These are phyloP conservation scores for Siphlonurus alternatus DNA, from an alignment of 2,888 invertebrate species.

Conservation along the genomic window DNA sequence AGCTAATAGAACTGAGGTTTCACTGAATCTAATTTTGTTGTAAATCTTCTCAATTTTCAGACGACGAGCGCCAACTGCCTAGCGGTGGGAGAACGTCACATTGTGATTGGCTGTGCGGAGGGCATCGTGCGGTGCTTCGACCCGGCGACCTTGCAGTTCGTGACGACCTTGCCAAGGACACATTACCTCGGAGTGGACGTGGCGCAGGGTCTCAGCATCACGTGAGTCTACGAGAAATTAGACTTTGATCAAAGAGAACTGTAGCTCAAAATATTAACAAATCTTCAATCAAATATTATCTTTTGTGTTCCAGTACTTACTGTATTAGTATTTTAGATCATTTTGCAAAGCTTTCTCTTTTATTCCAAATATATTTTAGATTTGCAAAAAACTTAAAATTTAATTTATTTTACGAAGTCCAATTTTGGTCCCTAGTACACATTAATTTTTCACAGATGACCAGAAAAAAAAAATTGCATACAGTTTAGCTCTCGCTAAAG, in stretches of 20 bases:
- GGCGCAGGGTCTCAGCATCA: slow-evolving; percentile 61
- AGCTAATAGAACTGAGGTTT: background rate
- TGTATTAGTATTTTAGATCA: no score
- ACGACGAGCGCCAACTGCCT: slow-evolving; percentile 86
- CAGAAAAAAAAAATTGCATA: no score
- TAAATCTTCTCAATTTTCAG: slow-evolving; percentile 34
- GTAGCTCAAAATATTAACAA: no score
- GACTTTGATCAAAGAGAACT: background rate
- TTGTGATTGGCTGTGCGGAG: slow-evolving; percentile 91
- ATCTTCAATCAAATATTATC: no score
- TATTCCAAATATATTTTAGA: no score
- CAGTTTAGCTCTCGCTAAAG: no score
- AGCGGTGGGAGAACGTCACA: slow-evolving; percentile 67
- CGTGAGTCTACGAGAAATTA: slow-evolving; percentile 29
- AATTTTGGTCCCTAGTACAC: no score
- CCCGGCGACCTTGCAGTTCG: slow-evolving; percentile 65
- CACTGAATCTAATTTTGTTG: slow-evolving; percentile 12
- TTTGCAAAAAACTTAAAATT: no score
- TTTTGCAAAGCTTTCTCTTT: no score
- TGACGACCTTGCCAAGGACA: slow-evolving; percentile 75
- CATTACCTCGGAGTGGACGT: slow-evolving; percentile 92
- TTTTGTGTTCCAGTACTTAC: no score
- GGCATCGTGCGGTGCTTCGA: slow-evolving; percentile 83
- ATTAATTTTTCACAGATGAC: no score
- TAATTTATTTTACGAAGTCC: no score